Evolutionary conservation across 2,113 vertebrate species (phyloP).

Genomic region (Pavo muticus): DNA sequence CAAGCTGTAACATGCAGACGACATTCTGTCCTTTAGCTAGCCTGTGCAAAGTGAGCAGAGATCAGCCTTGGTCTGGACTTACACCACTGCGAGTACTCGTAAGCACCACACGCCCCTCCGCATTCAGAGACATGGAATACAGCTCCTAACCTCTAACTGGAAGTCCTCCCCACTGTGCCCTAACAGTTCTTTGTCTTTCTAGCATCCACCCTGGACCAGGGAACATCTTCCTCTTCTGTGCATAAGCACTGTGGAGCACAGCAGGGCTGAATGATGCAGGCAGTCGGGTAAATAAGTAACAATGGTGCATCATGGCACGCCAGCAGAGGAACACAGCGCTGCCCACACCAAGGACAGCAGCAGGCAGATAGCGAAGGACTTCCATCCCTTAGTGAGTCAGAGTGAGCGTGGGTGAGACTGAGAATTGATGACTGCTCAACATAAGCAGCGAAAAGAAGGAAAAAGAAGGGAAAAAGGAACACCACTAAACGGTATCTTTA

Average conservation of each 20-base stretch:
- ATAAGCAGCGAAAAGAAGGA: background rate
- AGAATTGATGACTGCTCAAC: background rate
- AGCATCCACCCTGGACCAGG: background rate
- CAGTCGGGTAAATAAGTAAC: background rate
- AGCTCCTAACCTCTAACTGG: background rate
- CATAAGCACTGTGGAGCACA: background rate
- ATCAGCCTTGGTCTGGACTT: background rate
- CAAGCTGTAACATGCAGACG: background rate
- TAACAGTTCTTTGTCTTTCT: background rate
- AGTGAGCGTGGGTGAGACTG: background rate
- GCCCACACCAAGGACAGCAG: background rate
- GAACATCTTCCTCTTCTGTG: background rate
- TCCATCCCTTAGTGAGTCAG: background rate
- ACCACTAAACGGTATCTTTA: background rate
- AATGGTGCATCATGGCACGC: fast-evolving
- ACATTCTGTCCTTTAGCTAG: too few relatives aligned
- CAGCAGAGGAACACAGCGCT: background rate
- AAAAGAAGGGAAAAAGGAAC: background rate
- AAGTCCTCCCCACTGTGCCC: background rate
- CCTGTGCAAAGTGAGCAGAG: background rate
- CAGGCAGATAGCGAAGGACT: background rate
- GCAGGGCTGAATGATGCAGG: background rate
- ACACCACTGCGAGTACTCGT: background rate
- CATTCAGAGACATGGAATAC: background rate
- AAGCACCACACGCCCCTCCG: background rate